These are phyloP conservation scores for Sinopyrophorus schimmeli DNA, from an alignment of 2,888 invertebrate genomes.

Conservation along the genomic window DNA sequence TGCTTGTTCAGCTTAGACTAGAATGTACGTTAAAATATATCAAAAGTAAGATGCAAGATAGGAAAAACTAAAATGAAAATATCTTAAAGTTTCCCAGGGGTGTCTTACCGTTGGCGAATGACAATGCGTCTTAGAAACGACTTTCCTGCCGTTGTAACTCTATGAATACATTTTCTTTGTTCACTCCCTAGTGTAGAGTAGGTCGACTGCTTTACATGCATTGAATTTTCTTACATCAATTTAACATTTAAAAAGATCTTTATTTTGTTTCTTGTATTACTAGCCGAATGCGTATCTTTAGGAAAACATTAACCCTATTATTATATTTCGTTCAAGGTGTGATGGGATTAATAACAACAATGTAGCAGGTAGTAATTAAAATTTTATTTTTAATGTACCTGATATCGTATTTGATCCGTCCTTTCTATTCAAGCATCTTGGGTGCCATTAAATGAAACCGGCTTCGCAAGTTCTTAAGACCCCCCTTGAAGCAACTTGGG, in stretches of 20 bases:
- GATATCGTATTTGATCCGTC: slow-evolving; percentile 22
- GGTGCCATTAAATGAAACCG: slow-evolving; percentile 41
- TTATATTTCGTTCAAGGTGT: neutral
- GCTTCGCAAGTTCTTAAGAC: slow-evolving; percentile 37
- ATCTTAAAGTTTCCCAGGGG: slow-evolving; percentile 53
- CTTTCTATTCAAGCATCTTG: slow-evolving; percentile 27
- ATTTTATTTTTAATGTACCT: slow-evolving; percentile 27
- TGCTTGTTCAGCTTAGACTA: slow-evolving; percentile 12
- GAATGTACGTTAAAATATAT: slow-evolving; percentile 22
- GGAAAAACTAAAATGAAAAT: slow-evolving; percentile 55
- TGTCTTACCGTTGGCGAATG: slow-evolving; percentile 51
- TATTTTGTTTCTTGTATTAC: slow-evolving; percentile 16
- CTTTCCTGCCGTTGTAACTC: slow-evolving; percentile 45
- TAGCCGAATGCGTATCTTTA: slow-evolving; percentile 4
- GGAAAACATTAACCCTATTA: slow-evolving; percentile 4
- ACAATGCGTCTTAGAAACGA: slow-evolving; percentile 57
- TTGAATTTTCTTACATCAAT: slow-evolving; percentile 49
- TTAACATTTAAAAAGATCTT: slow-evolving; percentile 26
- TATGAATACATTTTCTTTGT: slow-evolving; percentile 53
- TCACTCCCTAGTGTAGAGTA: slow-evolving; percentile 42
- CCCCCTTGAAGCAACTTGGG: slow-evolving; percentile 31
- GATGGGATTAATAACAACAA: slow-evolving; percentile 2
- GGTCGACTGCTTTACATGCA: slow-evolving; percentile 53
- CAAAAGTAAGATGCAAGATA: slow-evolving; percentile 29
- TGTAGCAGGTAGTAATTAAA: slow-evolving; percentile 16